Conservation (phyloP, 1,140 invertebrate species). For the Thaumetopoea pityocampa region DNA sequence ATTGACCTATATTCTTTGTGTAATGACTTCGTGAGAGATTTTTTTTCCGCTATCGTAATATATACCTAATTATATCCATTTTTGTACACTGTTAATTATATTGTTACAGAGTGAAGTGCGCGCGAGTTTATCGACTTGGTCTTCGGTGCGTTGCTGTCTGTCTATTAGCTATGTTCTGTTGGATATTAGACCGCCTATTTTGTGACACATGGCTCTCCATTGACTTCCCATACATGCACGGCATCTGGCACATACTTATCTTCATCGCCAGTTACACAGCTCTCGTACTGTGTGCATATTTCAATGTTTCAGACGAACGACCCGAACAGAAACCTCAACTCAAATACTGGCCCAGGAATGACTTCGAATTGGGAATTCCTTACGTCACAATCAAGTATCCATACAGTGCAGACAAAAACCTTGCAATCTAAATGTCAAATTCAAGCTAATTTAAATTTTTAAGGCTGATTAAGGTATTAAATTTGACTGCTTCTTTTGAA, state of each 20-base stretch:
- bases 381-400: conserved; percentile 82
- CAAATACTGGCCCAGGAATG: conserved; percentile 85
- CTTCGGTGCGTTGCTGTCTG: conserved; percentile 81
- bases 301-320: conserved; percentile 83
- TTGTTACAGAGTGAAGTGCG: conserved; percentile 78
- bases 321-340: conserved; percentile 83
- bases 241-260: conserved; percentile 88
- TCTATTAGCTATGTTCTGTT: conserved; percentile 83
- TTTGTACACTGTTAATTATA: conserved; percentile 16
- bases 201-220: conserved; percentile 86
- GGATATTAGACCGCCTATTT: conserved; percentile 86
- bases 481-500: not conserved
- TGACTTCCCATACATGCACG: conserved; percentile 88
- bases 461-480: conserved; percentile 7
- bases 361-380: conserved; percentile 85
- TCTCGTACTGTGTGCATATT: conserved; percentile 86
- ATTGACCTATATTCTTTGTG: no score
- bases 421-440: conserved; percentile 67
- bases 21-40: no score
- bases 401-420: conserved; percentile 67
- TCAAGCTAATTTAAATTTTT: not conserved
- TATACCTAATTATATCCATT: conserved; percentile 1
- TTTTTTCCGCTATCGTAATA: no score
- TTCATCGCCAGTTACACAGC: conserved; percentile 86
- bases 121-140: conserved; percentile 81